These are phyloP conservation scores for Philonicus albiceps DNA, from an alignment of 2,888 invertebrate genomes.

Conservation along the genomic window DNA sequence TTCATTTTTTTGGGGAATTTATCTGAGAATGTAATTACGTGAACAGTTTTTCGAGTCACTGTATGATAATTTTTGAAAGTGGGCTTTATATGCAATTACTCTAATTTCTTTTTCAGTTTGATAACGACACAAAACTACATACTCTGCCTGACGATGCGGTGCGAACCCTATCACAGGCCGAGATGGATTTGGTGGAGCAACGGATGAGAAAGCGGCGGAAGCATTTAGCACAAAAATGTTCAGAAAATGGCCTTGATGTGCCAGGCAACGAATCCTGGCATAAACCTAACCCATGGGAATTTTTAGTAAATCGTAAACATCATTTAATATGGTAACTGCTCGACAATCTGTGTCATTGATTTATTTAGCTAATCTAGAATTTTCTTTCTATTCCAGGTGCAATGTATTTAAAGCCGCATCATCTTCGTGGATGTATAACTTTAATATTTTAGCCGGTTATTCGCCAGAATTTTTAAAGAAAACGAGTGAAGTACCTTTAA, in stretches of 20 bases:
- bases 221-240: slow-evolving; percentile 60
- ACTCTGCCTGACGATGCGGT: slow-evolving; percentile 61
- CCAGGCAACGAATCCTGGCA: slow-evolving; percentile 62
- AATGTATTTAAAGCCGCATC: slow-evolving; percentile 85
- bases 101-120: slow-evolving; percentile 55
- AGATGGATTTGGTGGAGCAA: slow-evolving; percentile 61
- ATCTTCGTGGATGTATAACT: slow-evolving; percentile 93
- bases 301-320: slow-evolving; percentile 80
- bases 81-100: background rate
- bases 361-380: background rate
- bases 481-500: slow-evolving; percentile 79
- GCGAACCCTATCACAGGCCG: slow-evolving; percentile 59
- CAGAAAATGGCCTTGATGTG: slow-evolving; percentile 60
- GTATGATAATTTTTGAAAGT: background rate
- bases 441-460: slow-evolving; percentile 85
- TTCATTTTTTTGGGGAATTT: too few relatives aligned
- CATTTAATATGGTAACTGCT: slow-evolving; percentile 77
- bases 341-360: background rate
- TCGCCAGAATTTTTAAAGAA: slow-evolving; percentile 78
- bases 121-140: slow-evolving; percentile 61
- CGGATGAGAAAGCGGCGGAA: slow-evolving; percentile 62
- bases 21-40: too few relatives aligned
- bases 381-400: slow-evolving; percentile 66
- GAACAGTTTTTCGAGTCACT: too few relatives aligned
- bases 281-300: slow-evolving; percentile 85